A percentile compares a stretch with the other conserved stretches of the same genome.
These are phyloP conservation scores for Cossypha polioptera DNA, from an alignment of 2,797 vertebrate genomes.

Conservation along the genomic window DNA sequence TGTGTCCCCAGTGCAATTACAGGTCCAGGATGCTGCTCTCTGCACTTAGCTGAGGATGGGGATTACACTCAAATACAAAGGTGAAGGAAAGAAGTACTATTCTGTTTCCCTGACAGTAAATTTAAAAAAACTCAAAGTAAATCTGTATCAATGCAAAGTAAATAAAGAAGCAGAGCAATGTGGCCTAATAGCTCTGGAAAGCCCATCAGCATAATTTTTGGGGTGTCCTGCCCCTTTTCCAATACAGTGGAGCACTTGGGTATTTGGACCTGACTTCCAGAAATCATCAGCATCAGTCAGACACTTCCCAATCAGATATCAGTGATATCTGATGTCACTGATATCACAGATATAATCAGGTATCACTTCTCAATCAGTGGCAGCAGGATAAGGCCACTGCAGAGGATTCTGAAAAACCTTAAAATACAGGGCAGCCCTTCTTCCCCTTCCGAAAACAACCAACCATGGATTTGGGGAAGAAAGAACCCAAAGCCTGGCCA, in stretches of 20 bases:
- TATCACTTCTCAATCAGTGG: background rate
- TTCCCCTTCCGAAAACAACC: background rate
- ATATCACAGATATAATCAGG: too few relatives aligned
- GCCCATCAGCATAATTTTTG: background rate
- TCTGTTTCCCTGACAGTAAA: background rate
- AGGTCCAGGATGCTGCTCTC: background rate
- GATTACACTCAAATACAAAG: background rate
- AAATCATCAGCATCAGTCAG: background rate
- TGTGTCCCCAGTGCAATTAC: background rate
- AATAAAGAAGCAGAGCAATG: background rate
- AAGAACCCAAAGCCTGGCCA: background rate
- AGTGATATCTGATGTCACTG: too few relatives aligned
- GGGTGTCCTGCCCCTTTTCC: background rate
- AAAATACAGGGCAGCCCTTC: background rate
- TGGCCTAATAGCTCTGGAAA: background rate
- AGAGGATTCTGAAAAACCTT: background rate
- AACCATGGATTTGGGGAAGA: background rate
- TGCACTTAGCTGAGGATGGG: background rate
- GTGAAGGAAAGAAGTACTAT: background rate
- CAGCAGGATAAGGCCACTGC: background rate
- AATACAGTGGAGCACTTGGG: background rate
- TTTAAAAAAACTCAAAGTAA: background rate
- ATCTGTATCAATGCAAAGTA: background rate
- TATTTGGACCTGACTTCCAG: background rate
- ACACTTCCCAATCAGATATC: background rate